These are phyloP conservation scores for Anadara kagoshimensis DNA, from an alignment of 1,140 invertebrate species.

Conservation along the genomic window DNA sequence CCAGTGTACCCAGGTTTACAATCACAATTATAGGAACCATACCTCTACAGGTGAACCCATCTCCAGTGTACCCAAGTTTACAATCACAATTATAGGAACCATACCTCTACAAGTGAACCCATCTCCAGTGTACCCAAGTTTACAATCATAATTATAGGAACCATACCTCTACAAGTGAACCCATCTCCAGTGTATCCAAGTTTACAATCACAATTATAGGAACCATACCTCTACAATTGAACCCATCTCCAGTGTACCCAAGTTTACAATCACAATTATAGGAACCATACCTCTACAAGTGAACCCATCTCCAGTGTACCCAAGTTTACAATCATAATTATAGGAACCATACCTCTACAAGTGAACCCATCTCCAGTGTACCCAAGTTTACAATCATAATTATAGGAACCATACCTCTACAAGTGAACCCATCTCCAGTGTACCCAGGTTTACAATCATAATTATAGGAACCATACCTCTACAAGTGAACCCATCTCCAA, in stretches of 20 bases:
- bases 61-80: conserved; percentile 65
- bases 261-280: conserved; percentile 79
- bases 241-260: conserved; percentile 66
- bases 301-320: conserved; percentile 68
- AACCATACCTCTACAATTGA: conserved; percentile 70
- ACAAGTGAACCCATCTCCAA: conserved; percentile 70
- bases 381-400: conserved; percentile 80
- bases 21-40: conserved; percentile 63
- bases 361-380: conserved; percentile 64
- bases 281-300: conserved; percentile 63
- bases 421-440: conserved; percentile 66
- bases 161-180: conserved; percentile 65
- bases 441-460: conserved; percentile 70
- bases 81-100: conserved; percentile 72
- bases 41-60: conserved; percentile 69
- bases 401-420: conserved; percentile 57
- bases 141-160: conserved; percentile 76
- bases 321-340: conserved; percentile 69
- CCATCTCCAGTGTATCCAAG: conserved; percentile 68
- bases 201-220: conserved; percentile 70
- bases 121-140: conserved; percentile 75
- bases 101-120: conserved; percentile 69
- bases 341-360: conserved; percentile 71
- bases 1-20: conserved; percentile 78
- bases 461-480: conserved; percentile 69